These are phyloP conservation scores for Nesoenas mayeri DNA, from an alignment of 2,113 vertebrate species.

Conservation along the genomic window DNA sequence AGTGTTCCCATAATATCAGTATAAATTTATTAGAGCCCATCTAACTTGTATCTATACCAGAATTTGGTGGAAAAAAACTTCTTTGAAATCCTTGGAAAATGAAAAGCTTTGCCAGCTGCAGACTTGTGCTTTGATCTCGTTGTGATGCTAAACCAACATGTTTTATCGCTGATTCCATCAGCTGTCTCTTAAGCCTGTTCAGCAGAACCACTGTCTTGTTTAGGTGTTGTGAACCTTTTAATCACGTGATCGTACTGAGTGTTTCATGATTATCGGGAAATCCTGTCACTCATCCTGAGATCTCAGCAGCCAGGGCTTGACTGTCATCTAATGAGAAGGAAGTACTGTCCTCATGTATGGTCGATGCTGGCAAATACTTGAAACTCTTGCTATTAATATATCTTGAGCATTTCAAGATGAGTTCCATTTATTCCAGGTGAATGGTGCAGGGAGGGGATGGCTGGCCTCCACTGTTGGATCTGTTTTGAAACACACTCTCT, in stretches of 20 bases:
- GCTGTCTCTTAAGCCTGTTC: neutral
- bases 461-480: neutral
- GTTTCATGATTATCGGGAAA: neutral
- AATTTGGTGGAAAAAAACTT: neutral
- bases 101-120: neutral
- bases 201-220: neutral
- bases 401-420: neutral
- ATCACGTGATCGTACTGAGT: neutral
- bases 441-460: neutral
- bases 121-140: neutral
- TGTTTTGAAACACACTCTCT: neutral
- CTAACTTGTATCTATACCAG: neutral
- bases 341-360: neutral
- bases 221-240: neutral
- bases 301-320: neutral
- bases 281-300: neutral
- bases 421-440: neutral
- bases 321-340: neutral
- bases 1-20: neutral
- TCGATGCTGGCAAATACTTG: neutral
- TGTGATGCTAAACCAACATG: neutral
- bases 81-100: neutral
- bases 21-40: neutral
- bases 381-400: neutral
- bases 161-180: neutral